Evolutionary conservation across 2,888 invertebrate species (phyloP).

Genomic region (Drosophila percnosoma): DNA sequence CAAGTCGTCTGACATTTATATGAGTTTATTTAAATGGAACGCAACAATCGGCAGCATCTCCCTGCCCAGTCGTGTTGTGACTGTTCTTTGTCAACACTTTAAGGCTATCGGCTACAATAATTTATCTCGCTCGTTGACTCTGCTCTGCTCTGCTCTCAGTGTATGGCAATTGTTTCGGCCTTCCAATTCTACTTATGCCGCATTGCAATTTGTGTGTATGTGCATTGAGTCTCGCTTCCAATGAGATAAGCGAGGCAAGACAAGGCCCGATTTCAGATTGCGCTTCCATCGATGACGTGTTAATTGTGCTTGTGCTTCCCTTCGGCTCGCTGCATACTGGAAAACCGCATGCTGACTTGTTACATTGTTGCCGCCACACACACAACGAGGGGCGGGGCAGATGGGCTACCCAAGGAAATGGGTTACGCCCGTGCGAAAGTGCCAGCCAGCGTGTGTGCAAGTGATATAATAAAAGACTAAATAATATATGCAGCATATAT

Average conservation of each 20-base stretch:
- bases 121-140: constrained; percentile 51
- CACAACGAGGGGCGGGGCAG: not conserved
- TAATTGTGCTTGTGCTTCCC: constrained; percentile 51
- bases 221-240: constrained; percentile 38
- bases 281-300: constrained; percentile 59
- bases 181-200: constrained; percentile 14
- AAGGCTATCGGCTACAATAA: constrained; percentile 51
- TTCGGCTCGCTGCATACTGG: constrained; percentile 23
- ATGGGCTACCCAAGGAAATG: constrained; percentile 22
- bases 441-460: constrained; percentile 18
- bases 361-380: constrained; percentile 29
- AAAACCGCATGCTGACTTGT: constrained; percentile 45
- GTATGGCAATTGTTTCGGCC: constrained; percentile 12
- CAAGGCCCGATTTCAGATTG: constrained; percentile 57
- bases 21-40: constrained; percentile 47
- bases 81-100: constrained; percentile 44
- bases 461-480: constrained; percentile 38
- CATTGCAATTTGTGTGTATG: constrained; percentile 10
- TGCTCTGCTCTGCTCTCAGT: constrained; percentile 9
- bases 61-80: not conserved
- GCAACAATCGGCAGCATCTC: not conserved
- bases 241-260: constrained; percentile 56
- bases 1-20: constrained; percentile 50
- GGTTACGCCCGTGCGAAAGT: constrained; percentile 43
- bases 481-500: constrained; percentile 19